Evolutionary conservation across 2,888 invertebrate genomes (phyloP).

Genomic region (Hirtodrosophila histrioides): DNA sequence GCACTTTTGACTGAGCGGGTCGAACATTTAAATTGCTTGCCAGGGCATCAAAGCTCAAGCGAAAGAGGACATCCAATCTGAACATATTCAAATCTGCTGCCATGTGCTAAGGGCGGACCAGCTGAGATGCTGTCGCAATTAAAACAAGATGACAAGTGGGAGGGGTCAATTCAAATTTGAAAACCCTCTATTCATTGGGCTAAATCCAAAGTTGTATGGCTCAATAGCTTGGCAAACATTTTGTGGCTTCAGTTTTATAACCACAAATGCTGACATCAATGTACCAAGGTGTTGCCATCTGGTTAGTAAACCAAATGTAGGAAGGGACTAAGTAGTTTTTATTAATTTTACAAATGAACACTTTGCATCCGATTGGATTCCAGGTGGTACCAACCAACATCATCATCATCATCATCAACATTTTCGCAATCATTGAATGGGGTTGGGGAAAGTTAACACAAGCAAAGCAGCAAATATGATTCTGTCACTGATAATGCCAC

Average conservation of each 20-base stretch:
- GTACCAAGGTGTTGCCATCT: conserved; percentile 1
- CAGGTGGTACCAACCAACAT: conserved; percentile 18
- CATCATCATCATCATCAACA: conserved; percentile 18
- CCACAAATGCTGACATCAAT: conserved; percentile 6
- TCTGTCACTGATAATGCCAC: conserved; percentile 47
- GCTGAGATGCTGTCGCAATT: no score
- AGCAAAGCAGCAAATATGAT: conserved; percentile 56
- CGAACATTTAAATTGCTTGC: conserved; percentile 36
- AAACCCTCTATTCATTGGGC: no score
- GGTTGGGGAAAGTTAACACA: conserved; percentile 43
- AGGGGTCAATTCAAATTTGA: no score
- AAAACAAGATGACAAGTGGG: no score
- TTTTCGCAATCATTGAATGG: no score
- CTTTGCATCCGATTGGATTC: not conserved
- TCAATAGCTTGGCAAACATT: not conserved
- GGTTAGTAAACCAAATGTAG: not conserved
- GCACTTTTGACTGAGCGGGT: conserved; percentile 22
- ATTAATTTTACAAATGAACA: conserved; percentile 58
- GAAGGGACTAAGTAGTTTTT: conserved; percentile 11
- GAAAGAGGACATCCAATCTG: conserved; percentile 38
- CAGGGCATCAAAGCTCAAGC: conserved; percentile 32
- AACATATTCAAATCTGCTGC: not conserved
- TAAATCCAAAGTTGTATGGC: not conserved
- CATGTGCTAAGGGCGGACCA: no score
- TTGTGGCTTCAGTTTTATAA: not conserved